Percentiles rank a stretch among this genome's conserved stretches.
phyloP scores from a whole-genome alignment of 2,113 vertebrate genomes.

The Mobula hypostoma region DNA sequence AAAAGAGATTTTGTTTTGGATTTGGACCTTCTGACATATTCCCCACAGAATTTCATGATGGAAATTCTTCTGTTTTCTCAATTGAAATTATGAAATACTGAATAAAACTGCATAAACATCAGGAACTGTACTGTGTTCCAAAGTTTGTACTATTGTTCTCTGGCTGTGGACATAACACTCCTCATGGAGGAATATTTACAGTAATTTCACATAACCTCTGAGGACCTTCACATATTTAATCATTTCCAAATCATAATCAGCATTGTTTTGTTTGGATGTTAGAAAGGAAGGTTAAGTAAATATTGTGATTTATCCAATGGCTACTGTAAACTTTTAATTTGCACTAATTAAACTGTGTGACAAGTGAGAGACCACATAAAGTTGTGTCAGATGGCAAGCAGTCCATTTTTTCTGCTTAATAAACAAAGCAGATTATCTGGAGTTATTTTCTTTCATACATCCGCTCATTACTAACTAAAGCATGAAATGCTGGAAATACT shows the following conservation, averaged over 20 bases:
- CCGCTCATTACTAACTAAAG: background rate
- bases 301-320: background rate
- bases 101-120: background rate
- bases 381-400: background rate
- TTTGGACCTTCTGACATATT: background rate
- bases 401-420: background rate
- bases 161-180: background rate
- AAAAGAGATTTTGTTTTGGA: background rate
- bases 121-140: background rate
- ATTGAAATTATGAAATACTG: background rate
- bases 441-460: background rate
- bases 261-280: background rate
- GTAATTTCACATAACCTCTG: background rate
- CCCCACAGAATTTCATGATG: background rate
- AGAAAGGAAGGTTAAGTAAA: background rate
- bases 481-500: too few species aligned
- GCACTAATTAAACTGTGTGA: background rate
- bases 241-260: background rate
- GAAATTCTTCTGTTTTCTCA: background rate
- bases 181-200: background rate
- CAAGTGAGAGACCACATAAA: background rate
- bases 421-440: background rate
- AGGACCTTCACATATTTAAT: background rate
- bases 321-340: background rate
- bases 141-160: background rate